Evolutionary conservation across 2,113 vertebrate genomes (phyloP).

Genomic region (Craseonycteris thonglongyai): DNA sequence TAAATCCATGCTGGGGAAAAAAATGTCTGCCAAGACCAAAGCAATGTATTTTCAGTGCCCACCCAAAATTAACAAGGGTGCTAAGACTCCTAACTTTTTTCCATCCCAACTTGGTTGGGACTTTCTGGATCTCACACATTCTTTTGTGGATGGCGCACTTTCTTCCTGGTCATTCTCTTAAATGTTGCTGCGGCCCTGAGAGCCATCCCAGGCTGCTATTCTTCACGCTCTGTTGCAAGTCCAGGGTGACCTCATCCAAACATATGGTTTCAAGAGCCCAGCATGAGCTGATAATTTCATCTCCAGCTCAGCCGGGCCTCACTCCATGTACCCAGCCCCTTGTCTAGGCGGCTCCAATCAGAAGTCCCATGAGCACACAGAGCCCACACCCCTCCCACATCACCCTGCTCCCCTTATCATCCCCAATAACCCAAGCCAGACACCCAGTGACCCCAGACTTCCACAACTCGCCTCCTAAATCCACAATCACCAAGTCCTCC

Average conservation of each 20-base stretch:
- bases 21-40: neutral
- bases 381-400: neutral
- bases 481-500: neutral
- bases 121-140: neutral
- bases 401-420: neutral
- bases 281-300: neutral
- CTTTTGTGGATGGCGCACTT: neutral
- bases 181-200: neutral
- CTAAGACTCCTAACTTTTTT: neutral
- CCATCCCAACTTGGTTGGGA: neutral
- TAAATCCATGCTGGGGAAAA: neutral
- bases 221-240: neutral
- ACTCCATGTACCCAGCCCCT: neutral
- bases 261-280: neutral
- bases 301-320: neutral
- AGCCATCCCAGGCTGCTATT: neutral
- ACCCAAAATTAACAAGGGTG: neutral
- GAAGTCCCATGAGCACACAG: neutral
- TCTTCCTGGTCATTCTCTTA: neutral
- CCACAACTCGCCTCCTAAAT: neutral
- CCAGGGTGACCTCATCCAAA: neutral
- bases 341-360: neutral
- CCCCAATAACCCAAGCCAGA: neutral
- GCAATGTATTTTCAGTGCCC: neutral
- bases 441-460: neutral